These are phyloP conservation scores for Hypomecis atomaria DNA, from an alignment of 2,888 invertebrate species.

Conservation along the genomic window DNA sequence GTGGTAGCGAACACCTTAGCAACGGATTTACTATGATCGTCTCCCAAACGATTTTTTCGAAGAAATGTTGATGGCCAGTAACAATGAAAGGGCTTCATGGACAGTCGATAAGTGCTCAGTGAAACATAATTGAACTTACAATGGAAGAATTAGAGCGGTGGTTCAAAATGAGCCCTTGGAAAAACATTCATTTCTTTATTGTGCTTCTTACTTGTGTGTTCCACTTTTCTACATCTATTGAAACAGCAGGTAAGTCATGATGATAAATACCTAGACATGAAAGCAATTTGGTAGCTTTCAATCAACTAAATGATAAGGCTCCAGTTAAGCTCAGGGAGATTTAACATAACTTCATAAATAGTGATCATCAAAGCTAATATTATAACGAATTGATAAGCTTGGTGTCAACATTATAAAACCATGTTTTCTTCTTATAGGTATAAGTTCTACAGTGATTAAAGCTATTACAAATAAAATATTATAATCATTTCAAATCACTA, in stretches of 20 bases:
- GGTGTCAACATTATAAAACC: too few species aligned
- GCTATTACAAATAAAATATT: too few species aligned
- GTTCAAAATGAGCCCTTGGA: slow-evolving; percentile 69
- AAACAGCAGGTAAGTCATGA: slow-evolving; percentile 65
- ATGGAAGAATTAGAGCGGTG: slow-evolving; percentile 80
- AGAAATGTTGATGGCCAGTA: slow-evolving; percentile 8
- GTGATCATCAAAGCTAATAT: too few species aligned
- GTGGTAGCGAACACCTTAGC: slow-evolving; percentile 77
- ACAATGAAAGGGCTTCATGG: slow-evolving; percentile 31
- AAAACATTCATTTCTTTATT: slow-evolving; percentile 56
- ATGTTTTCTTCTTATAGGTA: too few species aligned
- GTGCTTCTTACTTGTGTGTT: slow-evolving; percentile 47
- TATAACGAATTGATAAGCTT: too few species aligned
- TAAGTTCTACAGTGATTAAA: too few species aligned
- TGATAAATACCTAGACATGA: neutral
- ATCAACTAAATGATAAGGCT: neutral
- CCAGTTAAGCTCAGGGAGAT: too few species aligned
- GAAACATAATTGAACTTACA: slow-evolving; percentile 42
- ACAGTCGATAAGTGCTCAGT: slow-evolving; percentile 27
- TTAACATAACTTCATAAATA: too few species aligned
- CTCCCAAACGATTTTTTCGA: slow-evolving; percentile 9
- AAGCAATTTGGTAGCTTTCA: neutral
- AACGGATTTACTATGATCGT: slow-evolving; percentile 56
- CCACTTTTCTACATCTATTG: slow-evolving; percentile 55
- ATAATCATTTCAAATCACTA: too few species aligned